Conservation (phyloP, 2,113 vertebrate species). For the Psephotus haematonotus region DNA sequence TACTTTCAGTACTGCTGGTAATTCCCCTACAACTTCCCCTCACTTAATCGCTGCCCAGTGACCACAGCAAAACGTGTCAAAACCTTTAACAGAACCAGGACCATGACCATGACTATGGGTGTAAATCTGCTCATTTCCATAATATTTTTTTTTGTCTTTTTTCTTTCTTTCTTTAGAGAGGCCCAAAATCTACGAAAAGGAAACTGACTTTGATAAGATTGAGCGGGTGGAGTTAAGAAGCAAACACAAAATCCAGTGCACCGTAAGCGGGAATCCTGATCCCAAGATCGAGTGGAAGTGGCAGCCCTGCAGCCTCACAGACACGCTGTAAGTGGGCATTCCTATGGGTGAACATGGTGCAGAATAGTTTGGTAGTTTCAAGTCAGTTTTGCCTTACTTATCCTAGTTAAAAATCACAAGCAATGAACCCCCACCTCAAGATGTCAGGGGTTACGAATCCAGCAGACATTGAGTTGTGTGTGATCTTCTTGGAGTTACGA, state of each 20-base stretch:
- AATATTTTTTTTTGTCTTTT: not conserved
- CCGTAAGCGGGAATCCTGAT: conserved; percentile 71
- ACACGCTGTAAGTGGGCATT: conserved; percentile 31
- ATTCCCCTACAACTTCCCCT: not conserved
- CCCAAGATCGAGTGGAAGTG: conserved; percentile 84
- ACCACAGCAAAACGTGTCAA: not conserved
- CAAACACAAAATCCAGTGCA: conserved; percentile 80
- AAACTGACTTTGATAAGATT: conserved; percentile 61
- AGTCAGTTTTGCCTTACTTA: not conserved
- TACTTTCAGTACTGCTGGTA: not conserved
- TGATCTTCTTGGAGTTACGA: not conserved
- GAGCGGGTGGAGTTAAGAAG: conserved; percentile 58
- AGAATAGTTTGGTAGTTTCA: not conserved
- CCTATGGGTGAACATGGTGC: rapidly evolving
- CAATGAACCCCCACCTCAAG: not conserved
- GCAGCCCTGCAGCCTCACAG: conserved; percentile 78
- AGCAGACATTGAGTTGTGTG: not conserved
- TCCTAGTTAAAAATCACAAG: not conserved
- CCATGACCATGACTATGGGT: not conserved
- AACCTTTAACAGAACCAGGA: not conserved
- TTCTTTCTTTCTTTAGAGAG: conserved; percentile 71
- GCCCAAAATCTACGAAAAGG: conserved; percentile 85
- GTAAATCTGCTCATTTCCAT: not conserved
- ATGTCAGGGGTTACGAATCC: not conserved
- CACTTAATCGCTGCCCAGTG: not conserved